Evolutionary conservation across 2,113 vertebrate genomes (phyloP), one percentile per base, ranked within the genome.

Genomic region (Ctenodactylus gundi): DNA sequence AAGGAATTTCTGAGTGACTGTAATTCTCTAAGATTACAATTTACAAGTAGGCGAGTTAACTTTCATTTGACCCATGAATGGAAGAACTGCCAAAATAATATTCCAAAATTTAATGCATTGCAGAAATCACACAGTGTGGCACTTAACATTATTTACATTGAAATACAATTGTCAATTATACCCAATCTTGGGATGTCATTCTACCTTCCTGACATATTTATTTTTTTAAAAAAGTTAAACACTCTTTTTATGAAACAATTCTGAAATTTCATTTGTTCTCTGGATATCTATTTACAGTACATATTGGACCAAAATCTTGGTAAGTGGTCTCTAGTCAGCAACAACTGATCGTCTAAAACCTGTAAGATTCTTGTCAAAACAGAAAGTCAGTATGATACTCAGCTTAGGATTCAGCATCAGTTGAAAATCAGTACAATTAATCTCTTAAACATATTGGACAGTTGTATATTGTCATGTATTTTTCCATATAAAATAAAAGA

Each of bases 401-500:
- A 31, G 55, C 3, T 21, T 0, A 23, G 7, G 25, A 53, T 41
- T 78, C 29, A 84, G 21, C 25, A 51, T 70, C 18, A 55, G 21
- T 51, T 82, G 34, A 67, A 25, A 4, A 27, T 23, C 25, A 53
- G 3, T 55, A 36, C 39, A 11, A 55, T 5, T n/a, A 39, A 62
- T 64, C 9, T 3, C 3, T 17, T 2, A 41, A 78, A 20, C 36
- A 11, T 1, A 0, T 49, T 39, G 3, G 31, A n/a, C 29, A 67
- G 49, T 55, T 83, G 8, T 12, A 58, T 36, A 72, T 57, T 64
- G 29, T 64, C 8, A 13, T 41, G 6, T 67, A 67, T 55, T 55
- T 21, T 55, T 87, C 31, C 4, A 76, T 18, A 44, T 44, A 76
- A 76, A 36, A n/a, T 13, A 7, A 9, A 83, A 17, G 31, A 60